Percentiles rank a stretch among this genome's conserved stretches.
Evolutionary conservation across 2,888 invertebrate genomes (phyloP).

Genomic region (Ectemnius continuus): DNA sequence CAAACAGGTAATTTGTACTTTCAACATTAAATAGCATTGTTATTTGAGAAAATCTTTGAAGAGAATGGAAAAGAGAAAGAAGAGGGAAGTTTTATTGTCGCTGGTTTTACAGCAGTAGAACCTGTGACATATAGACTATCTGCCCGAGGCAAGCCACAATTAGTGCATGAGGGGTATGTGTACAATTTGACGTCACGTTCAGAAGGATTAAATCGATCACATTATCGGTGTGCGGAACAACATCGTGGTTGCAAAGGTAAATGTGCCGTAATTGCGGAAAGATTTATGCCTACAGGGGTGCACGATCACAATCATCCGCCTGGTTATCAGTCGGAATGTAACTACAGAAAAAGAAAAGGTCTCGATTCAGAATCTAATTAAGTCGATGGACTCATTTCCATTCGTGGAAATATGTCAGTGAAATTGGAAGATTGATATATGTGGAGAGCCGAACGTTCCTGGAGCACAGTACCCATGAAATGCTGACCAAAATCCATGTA

Average conservation of each 20-base stretch:
- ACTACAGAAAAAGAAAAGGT: conserved; percentile 66
- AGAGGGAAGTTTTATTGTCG: no score
- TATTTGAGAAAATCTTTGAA: no score
- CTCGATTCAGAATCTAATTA: conserved; percentile 44
- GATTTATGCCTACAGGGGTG: conserved; percentile 71
- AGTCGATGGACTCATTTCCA: no score
- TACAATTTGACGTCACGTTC: conserved; percentile 70
- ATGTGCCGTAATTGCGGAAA: conserved; percentile 69
- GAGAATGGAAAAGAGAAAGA: no score
- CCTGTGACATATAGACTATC: conserved; percentile 69
- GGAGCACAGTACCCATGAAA: no score
- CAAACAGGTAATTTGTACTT: no score
- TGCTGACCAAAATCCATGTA: no score
- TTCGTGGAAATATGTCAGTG: no score
- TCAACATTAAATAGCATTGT: no score
- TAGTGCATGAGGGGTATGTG: conserved; percentile 69
- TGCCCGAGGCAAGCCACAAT: conserved; percentile 67
- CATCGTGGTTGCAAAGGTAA: conserved; percentile 70
- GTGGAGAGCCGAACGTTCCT: no score
- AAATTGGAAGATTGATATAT: no score
- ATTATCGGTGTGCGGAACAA: conserved; percentile 69
- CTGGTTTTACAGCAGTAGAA: conserved; percentile 51
- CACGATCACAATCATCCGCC: conserved; percentile 69
- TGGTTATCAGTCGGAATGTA: conserved; percentile 68
- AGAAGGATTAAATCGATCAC: conserved; percentile 66